phyloP scores from a whole-genome alignment of 2,888 invertebrate species.

The Venustoraphidia nigricollis region DNA sequence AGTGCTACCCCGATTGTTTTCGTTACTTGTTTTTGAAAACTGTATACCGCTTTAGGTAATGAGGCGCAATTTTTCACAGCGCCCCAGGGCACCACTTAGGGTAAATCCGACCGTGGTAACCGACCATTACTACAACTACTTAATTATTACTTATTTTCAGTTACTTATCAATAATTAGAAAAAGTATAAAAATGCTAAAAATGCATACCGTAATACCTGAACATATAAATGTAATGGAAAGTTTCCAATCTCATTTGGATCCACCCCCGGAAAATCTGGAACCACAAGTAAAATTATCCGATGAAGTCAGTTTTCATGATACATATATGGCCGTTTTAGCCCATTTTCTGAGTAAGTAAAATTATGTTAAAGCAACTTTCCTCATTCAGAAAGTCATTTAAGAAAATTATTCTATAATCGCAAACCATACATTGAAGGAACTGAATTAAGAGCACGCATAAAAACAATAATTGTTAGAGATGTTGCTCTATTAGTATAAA shows the following conservation, averaged over 20 bases:
- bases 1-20: no score
- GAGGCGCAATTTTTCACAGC: no score
- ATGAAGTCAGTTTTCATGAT: slow-evolving; percentile 18
- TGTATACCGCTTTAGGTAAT: no score
- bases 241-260: slow-evolving; percentile 20
- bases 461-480: no score
- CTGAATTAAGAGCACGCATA: no score
- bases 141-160: slow-evolving; percentile 15
- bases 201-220: slow-evolving; percentile 22
- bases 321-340: slow-evolving; percentile 19
- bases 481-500: no score
- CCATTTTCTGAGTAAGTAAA: slow-evolving; percentile 20
- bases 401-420: slow-evolving; percentile 1
- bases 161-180: slow-evolving; percentile 22
- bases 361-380: slow-evolving; percentile 1
- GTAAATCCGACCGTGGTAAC: no score
- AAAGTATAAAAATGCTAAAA: slow-evolving; percentile 26
- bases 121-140: slow-evolving; percentile 29
- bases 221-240: slow-evolving; percentile 24
- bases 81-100: no score
- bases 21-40: no score
- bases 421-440: background rate
- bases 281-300: slow-evolving; percentile 11
- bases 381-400: background rate
- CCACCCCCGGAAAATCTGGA: slow-evolving; percentile 13